A percentile compares a stretch with the other conserved stretches of the same genome.
Conservation (phyloP, 2,113 vertebrate genomes). For the Oxyura jamaicensis region DNA sequence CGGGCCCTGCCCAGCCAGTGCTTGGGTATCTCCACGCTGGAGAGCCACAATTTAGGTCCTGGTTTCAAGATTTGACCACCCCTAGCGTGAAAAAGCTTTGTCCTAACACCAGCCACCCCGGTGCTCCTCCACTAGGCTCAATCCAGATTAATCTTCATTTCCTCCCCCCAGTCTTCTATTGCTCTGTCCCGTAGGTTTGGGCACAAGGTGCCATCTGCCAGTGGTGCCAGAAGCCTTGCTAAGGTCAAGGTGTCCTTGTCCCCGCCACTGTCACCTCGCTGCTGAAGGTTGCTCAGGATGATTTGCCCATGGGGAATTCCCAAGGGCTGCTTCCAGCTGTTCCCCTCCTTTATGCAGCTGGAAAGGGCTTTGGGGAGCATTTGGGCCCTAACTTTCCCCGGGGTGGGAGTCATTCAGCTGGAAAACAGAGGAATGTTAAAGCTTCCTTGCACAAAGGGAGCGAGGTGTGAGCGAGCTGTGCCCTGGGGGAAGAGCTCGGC, state of each 20-base stretch:
- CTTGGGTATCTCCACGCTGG: accelerated
- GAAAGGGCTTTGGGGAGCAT: background rate
- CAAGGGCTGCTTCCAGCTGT: background rate
- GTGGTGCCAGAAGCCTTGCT: background rate
- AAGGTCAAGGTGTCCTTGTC: background rate
- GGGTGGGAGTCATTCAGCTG: background rate
- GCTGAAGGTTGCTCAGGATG: background rate
- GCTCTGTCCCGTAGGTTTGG: background rate
- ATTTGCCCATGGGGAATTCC: accelerated
- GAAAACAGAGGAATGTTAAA: background rate
- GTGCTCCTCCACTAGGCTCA: background rate
- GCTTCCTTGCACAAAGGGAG: background rate
- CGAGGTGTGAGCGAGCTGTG: accelerated
- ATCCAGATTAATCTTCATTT: background rate
- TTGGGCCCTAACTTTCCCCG: background rate
- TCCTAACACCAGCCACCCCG: accelerated
- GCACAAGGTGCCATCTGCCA: accelerated
- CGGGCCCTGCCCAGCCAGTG: accelerated
- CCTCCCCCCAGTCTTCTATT: background rate
- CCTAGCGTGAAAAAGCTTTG: background rate
- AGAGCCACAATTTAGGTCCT: background rate
- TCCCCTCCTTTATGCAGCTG: background rate
- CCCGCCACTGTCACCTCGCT: accelerated
- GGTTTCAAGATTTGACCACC: background rate
- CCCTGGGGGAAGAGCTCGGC: background rate